phyloP scores from a whole-genome alignment of 1,140 invertebrate species.

The Amyelois transitella region DNA sequence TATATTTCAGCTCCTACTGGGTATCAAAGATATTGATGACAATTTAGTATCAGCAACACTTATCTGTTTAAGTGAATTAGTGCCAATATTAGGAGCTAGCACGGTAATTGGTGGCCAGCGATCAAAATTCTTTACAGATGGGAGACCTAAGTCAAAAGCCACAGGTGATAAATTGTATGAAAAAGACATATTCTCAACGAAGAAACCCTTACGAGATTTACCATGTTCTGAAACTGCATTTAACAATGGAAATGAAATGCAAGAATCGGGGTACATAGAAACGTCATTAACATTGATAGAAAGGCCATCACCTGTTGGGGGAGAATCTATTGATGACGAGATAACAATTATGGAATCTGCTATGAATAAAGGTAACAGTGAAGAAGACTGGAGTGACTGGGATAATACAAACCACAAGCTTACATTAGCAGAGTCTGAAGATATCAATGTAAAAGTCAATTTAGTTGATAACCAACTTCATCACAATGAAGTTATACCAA shows the following conservation, averaged over 20 bases:
- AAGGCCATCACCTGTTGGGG: slow-evolving; percentile 86
- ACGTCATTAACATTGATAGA: slow-evolving; percentile 76
- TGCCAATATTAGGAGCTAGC: slow-evolving; percentile 86
- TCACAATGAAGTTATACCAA: slow-evolving; percentile 3
- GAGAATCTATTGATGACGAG: slow-evolving; percentile 80
- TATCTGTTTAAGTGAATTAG: slow-evolving; percentile 84
- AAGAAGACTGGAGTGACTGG: slow-evolving; percentile 86
- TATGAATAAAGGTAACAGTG: slow-evolving; percentile 30
- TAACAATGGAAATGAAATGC: slow-evolving; percentile 26
- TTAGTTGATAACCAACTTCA: slow-evolving; percentile 2
- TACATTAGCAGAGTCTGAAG: slow-evolving; percentile 4
- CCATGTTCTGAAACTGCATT: slow-evolving; percentile 44
- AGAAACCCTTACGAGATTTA: slow-evolving; percentile 44
- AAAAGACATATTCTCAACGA: slow-evolving; percentile 20
- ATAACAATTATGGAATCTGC: slow-evolving; percentile 37
- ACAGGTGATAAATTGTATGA: slow-evolving; percentile 30
- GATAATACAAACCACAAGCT: slow-evolving; percentile 72
- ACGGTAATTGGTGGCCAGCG: slow-evolving; percentile 87
- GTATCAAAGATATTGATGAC: slow-evolving; percentile 89
- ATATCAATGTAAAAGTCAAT: slow-evolving; percentile 1
- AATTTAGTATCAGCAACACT: slow-evolving; percentile 85
- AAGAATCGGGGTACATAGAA: slow-evolving; percentile 32
- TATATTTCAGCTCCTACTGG: slow-evolving; percentile 82
- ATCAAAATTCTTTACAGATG: slow-evolving; percentile 87
- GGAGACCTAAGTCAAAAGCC: slow-evolving; percentile 76